Evolutionary conservation across 2,888 invertebrate species (phyloP), one percentile per base, ranked within the genome.

Genomic region (Chalcosyrphus nemorum): DNA sequence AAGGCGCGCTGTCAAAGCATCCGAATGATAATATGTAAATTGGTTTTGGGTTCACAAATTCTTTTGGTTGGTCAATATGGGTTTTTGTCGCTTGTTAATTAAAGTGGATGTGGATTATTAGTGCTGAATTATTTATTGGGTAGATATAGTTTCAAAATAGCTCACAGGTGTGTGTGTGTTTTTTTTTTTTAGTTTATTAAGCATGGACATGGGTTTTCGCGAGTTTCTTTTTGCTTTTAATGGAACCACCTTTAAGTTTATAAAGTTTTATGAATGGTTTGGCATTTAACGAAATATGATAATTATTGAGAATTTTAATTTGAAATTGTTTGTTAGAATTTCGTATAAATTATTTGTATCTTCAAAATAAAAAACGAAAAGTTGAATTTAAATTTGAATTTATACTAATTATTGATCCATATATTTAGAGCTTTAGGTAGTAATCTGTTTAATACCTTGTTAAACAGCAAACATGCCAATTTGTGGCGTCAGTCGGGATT

Each of bases 61-160:
- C 66, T 19, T 38, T 66, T 15, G 11, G 38, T 17, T 52, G 66
- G 24, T 27, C 35, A 65, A 35, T 50, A 35, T 65, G 35, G 65
- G 19, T 32, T 5, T 50, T 19, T 19, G 29, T 19, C 9, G 29
- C 29, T 32, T 17, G 47, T 50, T 71, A 72, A 59, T 72, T 59
- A 52, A 72, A 41, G 50, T 72, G 50, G 50, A 52, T 52, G 50
- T 27, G 61, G 71, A 61, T 61, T 52, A 61, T 61, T 52, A 59
- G 38, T 59, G 27, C 9, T 72, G 61, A 61, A 72, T 61, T 61
- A 61, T 61, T 72, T 59, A 52, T 54, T 41, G 65, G 27, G 1
- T n/a, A 63, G 24, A 43, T 13, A 47, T 43, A 43, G 43, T 43
- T 21, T 47, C 4, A n/a, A 21, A 47, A 47, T 29, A 32, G 13